Percentiles rank a stretch among this genome's conserved stretches.
phyloP scores from a whole-genome alignment of 2,113 vertebrate species.

The Balaeniceps rex region DNA sequence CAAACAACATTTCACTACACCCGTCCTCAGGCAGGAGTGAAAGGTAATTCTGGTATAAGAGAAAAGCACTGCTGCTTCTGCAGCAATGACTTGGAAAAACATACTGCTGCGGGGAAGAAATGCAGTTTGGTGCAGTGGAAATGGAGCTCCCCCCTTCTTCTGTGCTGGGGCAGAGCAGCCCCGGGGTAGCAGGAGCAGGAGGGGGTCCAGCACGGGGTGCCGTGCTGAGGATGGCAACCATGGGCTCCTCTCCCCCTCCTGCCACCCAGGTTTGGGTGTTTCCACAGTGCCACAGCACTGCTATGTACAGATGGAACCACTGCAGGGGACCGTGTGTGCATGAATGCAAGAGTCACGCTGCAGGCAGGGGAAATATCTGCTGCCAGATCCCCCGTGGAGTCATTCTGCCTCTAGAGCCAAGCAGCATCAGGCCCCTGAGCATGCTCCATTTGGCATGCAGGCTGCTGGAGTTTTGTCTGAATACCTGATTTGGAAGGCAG shows the following conservation, averaged over 20 bases:
- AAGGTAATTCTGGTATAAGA: neutral
- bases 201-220: neutral
- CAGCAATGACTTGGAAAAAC: neutral
- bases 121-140: neutral
- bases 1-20: neutral
- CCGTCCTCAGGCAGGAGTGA: neutral
- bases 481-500: neutral
- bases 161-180: neutral
- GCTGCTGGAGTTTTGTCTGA: neutral
- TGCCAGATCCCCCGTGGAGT: neutral
- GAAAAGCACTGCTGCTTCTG: neutral
- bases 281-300: neutral
- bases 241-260: neutral
- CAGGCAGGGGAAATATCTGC: neutral
- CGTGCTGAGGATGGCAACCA: neutral
- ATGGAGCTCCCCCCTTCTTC: neutral
- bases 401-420: neutral
- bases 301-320: neutral
- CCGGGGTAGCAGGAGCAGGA: neutral
- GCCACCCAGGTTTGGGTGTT: accelerated
- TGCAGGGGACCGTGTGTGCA: accelerated
- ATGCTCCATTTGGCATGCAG: neutral
- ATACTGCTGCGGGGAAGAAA: neutral
- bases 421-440: neutral
- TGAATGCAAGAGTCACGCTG: neutral